A percentile compares a stretch with the other conserved stretches of the same genome.
These are phyloP conservation scores for Hypomecis atomaria DNA, from an alignment of 2,888 invertebrate genomes.

Conservation along the genomic window DNA sequence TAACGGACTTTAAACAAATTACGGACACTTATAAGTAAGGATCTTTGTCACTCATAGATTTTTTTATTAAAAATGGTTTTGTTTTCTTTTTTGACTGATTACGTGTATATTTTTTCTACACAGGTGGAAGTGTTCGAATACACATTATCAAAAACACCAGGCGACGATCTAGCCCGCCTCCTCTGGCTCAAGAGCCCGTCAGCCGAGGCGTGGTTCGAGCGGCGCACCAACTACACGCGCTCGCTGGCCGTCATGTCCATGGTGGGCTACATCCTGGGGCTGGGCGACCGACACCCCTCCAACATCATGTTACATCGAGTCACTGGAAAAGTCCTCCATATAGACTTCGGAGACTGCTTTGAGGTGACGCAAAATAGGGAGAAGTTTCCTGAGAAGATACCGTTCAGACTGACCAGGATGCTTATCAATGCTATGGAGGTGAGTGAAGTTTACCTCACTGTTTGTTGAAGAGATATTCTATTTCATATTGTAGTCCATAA, in stretches of 20 bases:
- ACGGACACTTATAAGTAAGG: too few relatives aligned
- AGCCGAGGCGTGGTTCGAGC: constrained; percentile 99
- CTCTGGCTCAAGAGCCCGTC: constrained; percentile 99
- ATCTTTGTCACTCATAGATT: too few relatives aligned
- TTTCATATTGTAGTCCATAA: too few relatives aligned
- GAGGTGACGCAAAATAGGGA: constrained; percentile 99
- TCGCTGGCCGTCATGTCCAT: constrained; percentile 99
- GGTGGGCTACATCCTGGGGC: constrained; percentile 98
- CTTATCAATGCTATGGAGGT: constrained; percentile 98
- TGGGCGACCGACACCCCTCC: constrained; percentile 99
- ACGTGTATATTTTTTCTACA: neutral
- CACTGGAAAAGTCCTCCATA: constrained; percentile 98
- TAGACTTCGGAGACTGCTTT: constrained; percentile 99
- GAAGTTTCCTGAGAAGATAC: constrained; percentile 99
- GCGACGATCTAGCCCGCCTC: constrained; percentile 96
- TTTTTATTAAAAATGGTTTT: too few relatives aligned
- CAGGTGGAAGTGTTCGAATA: constrained; percentile 97
- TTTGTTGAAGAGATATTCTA: too few relatives aligned
- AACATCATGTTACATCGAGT: constrained; percentile 98
- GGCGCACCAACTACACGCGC: constrained; percentile 98
- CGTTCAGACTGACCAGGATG: constrained; percentile 98
- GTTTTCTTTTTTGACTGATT: too few relatives aligned
- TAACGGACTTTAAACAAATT: too few relatives aligned
- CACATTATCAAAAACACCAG: constrained; percentile 96
- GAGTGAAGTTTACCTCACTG: constrained; percentile 24